Percentiles rank a stretch among this genome's conserved stretches.
These are phyloP conservation scores for Tachuris rubrigastra DNA, from an alignment of 2,113 vertebrate genomes.

Conservation along the genomic window DNA sequence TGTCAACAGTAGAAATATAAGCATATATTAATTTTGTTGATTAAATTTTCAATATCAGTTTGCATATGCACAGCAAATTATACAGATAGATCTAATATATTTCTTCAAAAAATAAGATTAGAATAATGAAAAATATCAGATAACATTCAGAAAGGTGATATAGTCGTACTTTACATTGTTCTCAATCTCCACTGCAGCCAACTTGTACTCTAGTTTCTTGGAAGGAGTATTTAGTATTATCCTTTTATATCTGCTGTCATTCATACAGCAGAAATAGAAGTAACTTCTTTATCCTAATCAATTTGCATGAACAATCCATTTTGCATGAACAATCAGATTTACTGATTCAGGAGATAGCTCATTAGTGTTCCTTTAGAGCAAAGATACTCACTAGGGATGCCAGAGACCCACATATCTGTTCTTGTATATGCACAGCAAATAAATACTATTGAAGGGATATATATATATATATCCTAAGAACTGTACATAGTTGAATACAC, in stretches of 20 bases:
- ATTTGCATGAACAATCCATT: constrained; percentile 51
- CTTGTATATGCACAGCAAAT: background rate
- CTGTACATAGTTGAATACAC: background rate
- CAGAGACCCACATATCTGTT: background rate
- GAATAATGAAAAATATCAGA: background rate
- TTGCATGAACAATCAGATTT: constrained; percentile 54
- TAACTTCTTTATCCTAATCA: constrained; percentile 36
- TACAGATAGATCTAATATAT: background rate
- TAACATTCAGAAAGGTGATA: background rate
- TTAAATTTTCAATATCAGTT: background rate
- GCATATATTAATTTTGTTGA: background rate
- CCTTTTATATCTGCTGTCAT: background rate
- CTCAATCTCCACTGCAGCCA: background rate
- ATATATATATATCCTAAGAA: background rate
- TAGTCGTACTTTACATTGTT: background rate
- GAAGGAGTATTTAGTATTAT: background rate
- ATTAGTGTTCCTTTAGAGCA: constrained; percentile 29
- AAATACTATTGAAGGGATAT: constrained; percentile 23
- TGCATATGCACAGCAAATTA: background rate
- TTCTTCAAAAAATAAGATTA: background rate
- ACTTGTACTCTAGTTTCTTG: background rate
- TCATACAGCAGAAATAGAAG: constrained; percentile 29
- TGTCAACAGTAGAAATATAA: background rate
- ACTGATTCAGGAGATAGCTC: constrained; percentile 38
- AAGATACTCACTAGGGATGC: constrained; percentile 1